Evolutionary conservation across 2,888 invertebrate species (phyloP), one percentile per base, ranked within the genome.

Genomic region (Papilio gigon): DNA sequence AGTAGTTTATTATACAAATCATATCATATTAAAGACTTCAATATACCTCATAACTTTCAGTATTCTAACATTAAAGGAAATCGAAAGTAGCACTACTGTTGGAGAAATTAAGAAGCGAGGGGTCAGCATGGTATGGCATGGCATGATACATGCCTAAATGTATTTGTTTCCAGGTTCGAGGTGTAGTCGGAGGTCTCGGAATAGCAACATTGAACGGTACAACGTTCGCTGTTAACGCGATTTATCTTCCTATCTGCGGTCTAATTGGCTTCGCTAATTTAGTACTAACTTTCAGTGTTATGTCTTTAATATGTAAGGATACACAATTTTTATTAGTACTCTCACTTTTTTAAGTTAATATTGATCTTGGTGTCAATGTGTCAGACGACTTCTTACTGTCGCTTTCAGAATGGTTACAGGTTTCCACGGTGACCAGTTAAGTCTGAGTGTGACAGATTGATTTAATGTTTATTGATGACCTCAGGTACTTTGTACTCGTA

Each of bases 131-230:
- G n/a, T n/a, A n/a, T n/a, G n/a, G n/a, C n/a, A n/a, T n/a, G n/a
- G n/a, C n/a, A n/a, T n/a, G n/a, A n/a, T n/a, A n/a, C n/a, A n/a
- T n/a, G n/a, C n/a, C n/a, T n/a, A 14, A 17, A 42, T 4, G 0
- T 42, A 11, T 5, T 35, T 72, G 67, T 72, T 84, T 85, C 2
- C 84, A 94, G 89, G 88, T 95, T 3, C 91, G 94, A 27, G 95
- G 94, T 8, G 81, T 93, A 0, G 86, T 94, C 11, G 93, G 94
- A 4, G 94, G 94, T 0, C 77, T 94, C 37, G 93, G 94, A 0
- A 92, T 94, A 5, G 92, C 84, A 0, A 30, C 80, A 5, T 50
- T 77, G 2, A 81, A 78, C 62, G 4, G 87, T 0, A 42, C 80
- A 6, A 78, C 83, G 67, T 88, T 86, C 68, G 65, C 58, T 2